phyloP scores from a whole-genome alignment of 2,797 vertebrate genomes.

The Semaprochilodus insignis region DNA sequence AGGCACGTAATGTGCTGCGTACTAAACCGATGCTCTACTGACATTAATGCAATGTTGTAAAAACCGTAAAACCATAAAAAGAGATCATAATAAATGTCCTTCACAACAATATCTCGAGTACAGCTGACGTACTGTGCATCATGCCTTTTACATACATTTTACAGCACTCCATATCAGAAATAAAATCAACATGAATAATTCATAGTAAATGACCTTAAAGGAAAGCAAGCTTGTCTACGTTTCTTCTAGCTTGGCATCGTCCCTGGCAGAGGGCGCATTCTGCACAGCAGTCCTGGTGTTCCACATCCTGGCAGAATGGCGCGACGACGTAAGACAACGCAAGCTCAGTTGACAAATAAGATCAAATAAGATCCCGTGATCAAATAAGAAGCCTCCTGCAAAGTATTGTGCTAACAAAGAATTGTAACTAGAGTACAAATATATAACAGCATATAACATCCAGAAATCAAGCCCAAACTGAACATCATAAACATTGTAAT shows the following conservation, averaged over 20 bases:
- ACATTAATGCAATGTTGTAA: constrained; percentile 66
- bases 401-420: constrained; percentile 78
- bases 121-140: constrained; percentile 78
- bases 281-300: constrained; percentile 20
- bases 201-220: constrained; percentile 63
- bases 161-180: constrained; percentile 75
- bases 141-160: constrained; percentile 82
- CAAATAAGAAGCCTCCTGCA: constrained; percentile 69
- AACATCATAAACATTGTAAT: constrained; percentile 82
- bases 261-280: constrained; percentile 26
- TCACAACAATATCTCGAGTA: constrained; percentile 71
- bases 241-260: constrained; percentile 57
- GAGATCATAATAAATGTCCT: constrained; percentile 73
- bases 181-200: constrained; percentile 75
- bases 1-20: constrained; percentile 83
- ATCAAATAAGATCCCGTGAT: constrained; percentile 55
- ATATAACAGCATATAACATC: constrained; percentile 80
- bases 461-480: constrained; percentile 77
- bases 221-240: constrained; percentile 57
- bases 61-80: constrained; percentile 70
- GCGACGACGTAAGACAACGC: constrained; percentile 42
- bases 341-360: constrained; percentile 50
- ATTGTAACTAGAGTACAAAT: constrained; percentile 79
- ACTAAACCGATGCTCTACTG: constrained; percentile 73
- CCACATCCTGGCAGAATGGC: constrained; percentile 32